These are phyloP conservation scores for Bubo bubo DNA, from an alignment of 2,113 vertebrate species.

Conservation along the genomic window DNA sequence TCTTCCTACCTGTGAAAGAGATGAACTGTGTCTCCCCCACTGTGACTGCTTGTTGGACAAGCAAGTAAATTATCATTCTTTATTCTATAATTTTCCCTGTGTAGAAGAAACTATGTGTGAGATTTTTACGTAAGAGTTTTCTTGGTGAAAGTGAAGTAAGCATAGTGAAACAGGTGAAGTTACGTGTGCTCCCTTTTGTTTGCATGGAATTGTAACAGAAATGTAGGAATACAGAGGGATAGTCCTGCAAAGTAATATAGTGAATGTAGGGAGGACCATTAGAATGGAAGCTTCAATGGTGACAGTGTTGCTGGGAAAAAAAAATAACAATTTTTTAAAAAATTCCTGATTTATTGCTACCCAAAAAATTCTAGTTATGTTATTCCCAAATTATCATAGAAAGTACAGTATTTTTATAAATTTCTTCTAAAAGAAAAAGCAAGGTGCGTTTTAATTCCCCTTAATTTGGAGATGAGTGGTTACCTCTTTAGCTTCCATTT, in stretches of 20 bases:
- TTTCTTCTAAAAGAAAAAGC: neutral
- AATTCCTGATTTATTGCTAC: neutral
- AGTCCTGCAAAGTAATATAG: neutral
- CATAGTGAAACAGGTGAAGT: neutral
- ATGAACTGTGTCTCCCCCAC: neutral
- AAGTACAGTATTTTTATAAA: neutral
- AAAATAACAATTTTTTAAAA: neutral
- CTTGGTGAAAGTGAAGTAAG: neutral
- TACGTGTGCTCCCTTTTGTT: accelerated
- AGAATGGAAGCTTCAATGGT: neutral
- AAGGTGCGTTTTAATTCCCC: neutral
- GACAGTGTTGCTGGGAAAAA: neutral
- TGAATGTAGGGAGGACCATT: neutral
- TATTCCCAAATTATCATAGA: neutral
- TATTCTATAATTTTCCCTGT: neutral
- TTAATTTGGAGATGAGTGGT: neutral
- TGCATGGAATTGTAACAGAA: neutral
- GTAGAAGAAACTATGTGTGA: accelerated
- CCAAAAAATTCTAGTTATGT: neutral
- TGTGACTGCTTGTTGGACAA: neutral
- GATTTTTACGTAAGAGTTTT: neutral
- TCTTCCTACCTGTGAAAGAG: neutral
- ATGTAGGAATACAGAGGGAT: neutral
- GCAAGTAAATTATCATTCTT: neutral
- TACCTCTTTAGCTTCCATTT: neutral